Evolutionary conservation across 1,140 invertebrate species (phyloP), one percentile per base, ranked within the genome.

Genomic region (Palaemon carinicauda): DNA sequence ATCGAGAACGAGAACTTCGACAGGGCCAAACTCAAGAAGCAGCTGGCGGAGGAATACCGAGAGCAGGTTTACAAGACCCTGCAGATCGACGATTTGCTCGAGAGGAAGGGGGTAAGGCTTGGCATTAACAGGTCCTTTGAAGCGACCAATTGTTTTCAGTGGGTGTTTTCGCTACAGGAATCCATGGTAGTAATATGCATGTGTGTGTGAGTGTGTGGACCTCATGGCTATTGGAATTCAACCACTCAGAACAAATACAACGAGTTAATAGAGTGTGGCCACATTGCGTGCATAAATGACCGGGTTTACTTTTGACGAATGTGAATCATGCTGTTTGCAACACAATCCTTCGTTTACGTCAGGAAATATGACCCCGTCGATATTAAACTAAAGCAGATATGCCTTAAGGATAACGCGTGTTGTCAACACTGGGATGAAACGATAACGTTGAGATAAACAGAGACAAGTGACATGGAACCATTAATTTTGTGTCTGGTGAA

Each of bases 1-100:
- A 96, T 98, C 10, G 95, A 96, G 31, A 93, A 95, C 81, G 97
- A 98, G 90, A 96, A 98, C 91, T 98, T 97, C 90, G 96, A 97
- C 87, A 94, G 95, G 89, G 97, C 97, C 0, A 95, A 96, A 80
- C 92, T 95, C 24, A 97, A 98, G 91, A 97, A 98, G 89, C 94
- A 95, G 80, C 96, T 97, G 91, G 97, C 98, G 88, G 95, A 98
- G 89, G 94, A 96, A 71, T 96, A 95, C 89, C 92, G 95, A 82
- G 91, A 94, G 10, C 93, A 95, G 78, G 93, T 96, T 3, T 96
- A 96, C 89, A 92, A 94, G 79, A 94, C 94, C 74, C 91, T 97
- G 0, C 92, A 94, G 82, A 92, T 97, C 0, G 93, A 95, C 17
- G 94, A 96, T 89, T 92, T 99, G 15, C 92, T 98, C 53, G 97